Conservation (phyloP, 1,140 invertebrate genomes). For the Propsilocerus akamusi region DNA sequence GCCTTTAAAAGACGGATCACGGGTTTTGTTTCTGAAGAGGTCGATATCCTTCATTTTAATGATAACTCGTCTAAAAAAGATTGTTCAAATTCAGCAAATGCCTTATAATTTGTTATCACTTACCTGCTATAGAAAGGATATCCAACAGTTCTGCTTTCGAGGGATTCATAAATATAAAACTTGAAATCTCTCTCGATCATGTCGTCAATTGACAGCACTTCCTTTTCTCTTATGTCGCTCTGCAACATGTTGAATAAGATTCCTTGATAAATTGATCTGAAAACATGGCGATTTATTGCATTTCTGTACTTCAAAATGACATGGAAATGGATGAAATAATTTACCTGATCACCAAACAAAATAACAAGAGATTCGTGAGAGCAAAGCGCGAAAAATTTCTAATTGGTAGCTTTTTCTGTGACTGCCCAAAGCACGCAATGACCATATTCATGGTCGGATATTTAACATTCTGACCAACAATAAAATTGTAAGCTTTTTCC, state of each 20-base stretch:
- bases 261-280: neutral
- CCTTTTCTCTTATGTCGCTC: neutral
- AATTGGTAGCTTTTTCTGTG: neutral
- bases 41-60: too few species aligned
- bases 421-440: neutral
- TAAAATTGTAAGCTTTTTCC: neutral
- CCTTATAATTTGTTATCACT: too few species aligned
- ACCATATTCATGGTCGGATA: neutral
- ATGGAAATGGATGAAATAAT: too few species aligned
- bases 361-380: neutral
- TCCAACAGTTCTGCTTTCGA: too few species aligned
- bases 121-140: too few species aligned
- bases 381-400: neutral
- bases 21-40: too few species aligned
- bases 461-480: neutral
- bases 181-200: neutral
- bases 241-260: neutral
- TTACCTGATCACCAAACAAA: too few species aligned
- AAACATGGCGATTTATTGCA: too few species aligned
- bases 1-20: too few species aligned
- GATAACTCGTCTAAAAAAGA: too few species aligned
- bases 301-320: too few species aligned
- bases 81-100: too few species aligned
- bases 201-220: neutral
- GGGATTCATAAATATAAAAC: neutral